Conservation (phyloP, 2,888 invertebrate genomes). For the Crossocerus cetratus region DNA sequence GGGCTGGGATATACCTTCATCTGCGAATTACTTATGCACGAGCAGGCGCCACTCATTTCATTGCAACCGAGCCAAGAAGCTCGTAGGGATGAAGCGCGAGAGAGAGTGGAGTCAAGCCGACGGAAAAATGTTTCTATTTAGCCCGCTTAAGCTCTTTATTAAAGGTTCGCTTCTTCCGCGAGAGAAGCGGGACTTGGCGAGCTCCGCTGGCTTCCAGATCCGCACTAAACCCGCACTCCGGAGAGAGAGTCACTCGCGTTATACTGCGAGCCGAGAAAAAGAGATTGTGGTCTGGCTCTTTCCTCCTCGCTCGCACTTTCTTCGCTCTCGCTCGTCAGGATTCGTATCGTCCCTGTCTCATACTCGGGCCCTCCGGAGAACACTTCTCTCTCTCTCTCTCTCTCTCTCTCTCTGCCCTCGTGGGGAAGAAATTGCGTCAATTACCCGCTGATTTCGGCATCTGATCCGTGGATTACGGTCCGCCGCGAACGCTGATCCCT, state of each 20-base stretch:
- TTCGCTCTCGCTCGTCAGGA: constrained; percentile 17
- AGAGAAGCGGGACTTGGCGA: constrained; percentile 35
- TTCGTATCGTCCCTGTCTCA: constrained; percentile 12
- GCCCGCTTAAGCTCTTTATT: constrained; percentile 71
- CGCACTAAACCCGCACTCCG: constrained; percentile 31
- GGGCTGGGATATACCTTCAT: constrained; percentile 60
- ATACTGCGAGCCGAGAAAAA: constrained; percentile 47
- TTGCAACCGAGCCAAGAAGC: constrained; percentile 61
- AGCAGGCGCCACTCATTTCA: constrained; percentile 68
- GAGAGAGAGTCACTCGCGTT: constrained; percentile 16
- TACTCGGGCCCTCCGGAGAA: no score
- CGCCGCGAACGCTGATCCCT: constrained; percentile 72
- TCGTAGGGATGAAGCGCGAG: constrained; percentile 23
- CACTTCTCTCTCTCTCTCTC: neutral
- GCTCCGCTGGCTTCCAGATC: constrained; percentile 28
- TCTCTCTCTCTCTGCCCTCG: neutral
- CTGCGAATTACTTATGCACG: constrained; percentile 70
- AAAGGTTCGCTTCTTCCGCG: constrained; percentile 63
- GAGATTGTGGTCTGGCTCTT: constrained; percentile 53
- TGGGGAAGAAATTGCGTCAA: constrained; percentile 67
- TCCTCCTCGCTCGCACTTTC: constrained; percentile 24
- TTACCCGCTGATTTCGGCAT: constrained; percentile 75
- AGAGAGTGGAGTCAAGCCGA: constrained; percentile 58
- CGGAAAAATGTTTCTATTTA: constrained; percentile 75
- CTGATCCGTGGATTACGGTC: constrained; percentile 71